Conservation (phyloP, 2,113 vertebrate genomes). For the Zootoca vivipara region DNA sequence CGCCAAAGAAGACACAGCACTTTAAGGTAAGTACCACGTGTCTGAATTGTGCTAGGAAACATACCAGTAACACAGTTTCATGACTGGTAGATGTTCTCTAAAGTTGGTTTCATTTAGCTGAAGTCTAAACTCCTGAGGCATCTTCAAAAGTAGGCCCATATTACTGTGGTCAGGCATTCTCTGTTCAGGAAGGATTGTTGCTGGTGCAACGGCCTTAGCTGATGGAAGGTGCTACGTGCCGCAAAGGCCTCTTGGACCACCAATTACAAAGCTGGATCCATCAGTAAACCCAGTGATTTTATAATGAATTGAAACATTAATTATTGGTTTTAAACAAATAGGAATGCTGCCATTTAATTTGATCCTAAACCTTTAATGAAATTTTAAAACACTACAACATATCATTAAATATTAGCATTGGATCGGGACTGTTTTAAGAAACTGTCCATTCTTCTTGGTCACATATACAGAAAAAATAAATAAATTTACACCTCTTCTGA, state of each 20-base stretch:
- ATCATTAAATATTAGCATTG: neutral
- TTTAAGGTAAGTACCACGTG: neutral
- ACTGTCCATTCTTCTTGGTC: neutral
- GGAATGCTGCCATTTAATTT: neutral
- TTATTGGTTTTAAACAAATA: neutral
- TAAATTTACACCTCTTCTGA: neutral
- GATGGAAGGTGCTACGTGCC: neutral
- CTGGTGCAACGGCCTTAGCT: neutral
- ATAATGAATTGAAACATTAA: neutral
- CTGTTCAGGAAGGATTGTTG: neutral
- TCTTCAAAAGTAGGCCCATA: neutral
- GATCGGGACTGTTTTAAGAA: neutral
- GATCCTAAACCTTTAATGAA: neutral
- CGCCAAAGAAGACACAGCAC: neutral
- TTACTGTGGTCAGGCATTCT: neutral
- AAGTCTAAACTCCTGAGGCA: neutral
- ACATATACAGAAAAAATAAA: neutral
- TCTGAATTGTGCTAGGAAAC: neutral
- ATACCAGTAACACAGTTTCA: neutral
- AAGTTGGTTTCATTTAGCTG: neutral
- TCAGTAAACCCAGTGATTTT: neutral
- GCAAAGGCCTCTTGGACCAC: neutral
- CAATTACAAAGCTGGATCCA: too few relatives aligned
- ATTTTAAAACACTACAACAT: neutral
- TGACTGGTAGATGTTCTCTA: neutral